Percentiles rank a stretch among this genome's conserved stretches.
Evolutionary conservation across 1,140 invertebrate genomes (phyloP).

Genomic region (Kradibia gibbosae): DNA sequence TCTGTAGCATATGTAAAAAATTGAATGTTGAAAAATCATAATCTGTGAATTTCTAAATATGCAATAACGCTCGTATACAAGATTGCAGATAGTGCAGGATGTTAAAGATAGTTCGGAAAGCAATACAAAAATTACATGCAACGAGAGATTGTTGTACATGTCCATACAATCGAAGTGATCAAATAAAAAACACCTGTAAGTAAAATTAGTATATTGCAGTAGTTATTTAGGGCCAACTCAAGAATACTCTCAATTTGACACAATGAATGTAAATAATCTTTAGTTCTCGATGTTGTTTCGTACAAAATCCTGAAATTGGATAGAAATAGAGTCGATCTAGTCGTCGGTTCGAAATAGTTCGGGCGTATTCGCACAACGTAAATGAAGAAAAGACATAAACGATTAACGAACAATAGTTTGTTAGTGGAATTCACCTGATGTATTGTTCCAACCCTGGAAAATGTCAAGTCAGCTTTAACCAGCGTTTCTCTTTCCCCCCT

Average conservation of each 20-base stretch:
- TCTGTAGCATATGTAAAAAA: too few species aligned
- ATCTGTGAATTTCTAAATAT: too few species aligned
- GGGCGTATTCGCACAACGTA: background rate
- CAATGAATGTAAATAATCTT: background rate
- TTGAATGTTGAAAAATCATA: too few species aligned
- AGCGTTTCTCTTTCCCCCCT: background rate
- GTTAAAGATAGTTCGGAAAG: too few species aligned
- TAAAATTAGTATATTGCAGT: too few species aligned
- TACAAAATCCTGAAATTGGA: constrained; percentile 23
- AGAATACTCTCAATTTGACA: background rate
- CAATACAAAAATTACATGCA: too few species aligned
- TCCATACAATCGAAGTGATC: too few species aligned
- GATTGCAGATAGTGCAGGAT: too few species aligned
- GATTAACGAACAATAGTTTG: constrained; percentile 73
- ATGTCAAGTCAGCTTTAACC: constrained; percentile 65
- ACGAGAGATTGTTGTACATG: too few species aligned
- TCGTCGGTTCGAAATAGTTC: constrained; percentile 38
- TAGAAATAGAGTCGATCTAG: constrained; percentile 24
- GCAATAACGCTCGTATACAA: too few species aligned
- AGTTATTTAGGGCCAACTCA: background rate
- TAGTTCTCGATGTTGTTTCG: background rate
- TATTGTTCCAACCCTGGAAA: constrained; percentile 68
- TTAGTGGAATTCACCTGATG: constrained; percentile 70
- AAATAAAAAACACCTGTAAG: too few species aligned
- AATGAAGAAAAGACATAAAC: constrained; percentile 54